Evolutionary conservation across 2,113 vertebrate species (phyloP).

Genomic region (Syrrhaptes paradoxus): DNA sequence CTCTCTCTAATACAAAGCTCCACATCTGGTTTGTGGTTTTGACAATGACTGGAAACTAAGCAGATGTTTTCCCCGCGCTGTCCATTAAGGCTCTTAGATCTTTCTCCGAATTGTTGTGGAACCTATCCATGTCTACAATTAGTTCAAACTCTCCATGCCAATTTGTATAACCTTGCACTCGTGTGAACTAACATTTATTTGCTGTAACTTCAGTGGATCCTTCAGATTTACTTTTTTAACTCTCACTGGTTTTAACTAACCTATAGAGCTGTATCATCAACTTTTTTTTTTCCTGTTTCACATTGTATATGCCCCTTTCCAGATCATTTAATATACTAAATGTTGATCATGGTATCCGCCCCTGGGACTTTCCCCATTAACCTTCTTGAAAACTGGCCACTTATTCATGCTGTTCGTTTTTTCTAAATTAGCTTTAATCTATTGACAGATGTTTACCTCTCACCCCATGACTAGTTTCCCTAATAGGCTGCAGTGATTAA

Average conservation of each 20-base stretch:
- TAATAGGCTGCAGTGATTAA: constrained; percentile 60
- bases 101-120: constrained; percentile 36
- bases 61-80: constrained; percentile 49
- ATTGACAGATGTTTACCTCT: constrained; percentile 71
- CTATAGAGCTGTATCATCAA: not conserved
- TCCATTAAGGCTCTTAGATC: constrained; percentile 35
- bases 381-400: constrained; percentile 56
- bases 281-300: not conserved
- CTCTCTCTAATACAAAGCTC: not conserved
- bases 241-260: not conserved
- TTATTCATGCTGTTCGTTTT: constrained; percentile 63
- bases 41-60: constrained; percentile 28
- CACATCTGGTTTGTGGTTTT: constrained; percentile 52
- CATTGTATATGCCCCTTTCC: constrained; percentile 21
- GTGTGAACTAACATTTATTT: not conserved
- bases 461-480: constrained; percentile 56
- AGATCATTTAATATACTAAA: constrained; percentile 68
- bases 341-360: constrained; percentile 46
- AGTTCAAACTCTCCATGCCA: not conserved
- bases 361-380: constrained; percentile 62
- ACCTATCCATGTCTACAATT: not conserved
- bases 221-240: not conserved
- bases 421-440: constrained; percentile 69
- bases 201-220: not conserved
- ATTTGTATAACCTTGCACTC: constrained; percentile 24